phyloP scores from a whole-genome alignment of 2,113 vertebrate genomes.

The Struthidea cinerea region DNA sequence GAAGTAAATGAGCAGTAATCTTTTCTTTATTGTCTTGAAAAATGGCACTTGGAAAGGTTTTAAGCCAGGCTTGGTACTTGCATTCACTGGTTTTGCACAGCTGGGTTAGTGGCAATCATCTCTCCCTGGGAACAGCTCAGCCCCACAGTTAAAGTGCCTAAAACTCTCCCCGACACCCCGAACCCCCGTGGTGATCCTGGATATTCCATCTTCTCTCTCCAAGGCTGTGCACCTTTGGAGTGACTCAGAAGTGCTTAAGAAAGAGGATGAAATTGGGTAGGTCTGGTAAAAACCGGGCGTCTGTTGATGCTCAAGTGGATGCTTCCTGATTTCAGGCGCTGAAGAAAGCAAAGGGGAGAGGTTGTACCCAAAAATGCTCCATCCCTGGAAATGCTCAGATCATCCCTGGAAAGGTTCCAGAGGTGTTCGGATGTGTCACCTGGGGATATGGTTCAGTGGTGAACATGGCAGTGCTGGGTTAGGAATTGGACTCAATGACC shows the following conservation, averaged over 20 bases:
- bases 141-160: neutral
- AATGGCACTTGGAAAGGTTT: neutral
- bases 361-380: neutral
- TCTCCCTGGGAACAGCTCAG: neutral
- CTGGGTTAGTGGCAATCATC: neutral
- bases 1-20: conserved; percentile 10
- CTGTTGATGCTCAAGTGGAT: neutral
- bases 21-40: conserved; percentile 30
- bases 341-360: neutral
- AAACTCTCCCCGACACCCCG: neutral
- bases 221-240: neutral
- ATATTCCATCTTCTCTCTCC: neutral
- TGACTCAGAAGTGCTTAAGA: neutral
- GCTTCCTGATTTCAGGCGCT: neutral
- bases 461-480: neutral
- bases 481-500: neutral
- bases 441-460: neutral
- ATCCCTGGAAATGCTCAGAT: neutral
- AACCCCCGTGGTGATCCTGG: neutral
- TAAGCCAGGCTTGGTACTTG: neutral
- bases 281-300: neutral
- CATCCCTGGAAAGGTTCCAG: neutral
- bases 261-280: neutral
- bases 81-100: neutral
- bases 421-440: neutral